Evolutionary conservation across 2,113 vertebrate species (phyloP), one percentile per base, ranked within the genome.

Genomic region (Camelus dromedarius): DNA sequence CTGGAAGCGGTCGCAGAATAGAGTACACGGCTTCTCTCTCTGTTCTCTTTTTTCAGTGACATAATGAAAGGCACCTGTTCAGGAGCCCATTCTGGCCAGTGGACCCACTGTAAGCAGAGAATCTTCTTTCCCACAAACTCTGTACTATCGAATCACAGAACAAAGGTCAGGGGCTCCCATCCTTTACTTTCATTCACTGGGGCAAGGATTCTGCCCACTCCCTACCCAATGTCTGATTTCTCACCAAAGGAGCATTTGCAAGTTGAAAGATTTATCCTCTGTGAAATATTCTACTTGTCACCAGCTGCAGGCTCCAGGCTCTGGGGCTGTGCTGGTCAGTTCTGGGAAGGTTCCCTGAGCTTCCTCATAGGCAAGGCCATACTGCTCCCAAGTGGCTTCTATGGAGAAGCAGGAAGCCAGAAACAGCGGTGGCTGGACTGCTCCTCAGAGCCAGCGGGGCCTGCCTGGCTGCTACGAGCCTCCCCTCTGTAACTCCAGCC

Each of bases 321-420:
- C 97, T 97, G 88, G 22, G 95, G 54, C 97, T 58, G 97, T 98
- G 98, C 98, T 96, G 98, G 97, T 84, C 94, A 97, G 96, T 98
- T 98, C 98, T 79, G 18, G 52, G 97, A 97, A 93, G 92, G 81
- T 52, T 30, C 85, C 95, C 97, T 75, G 72, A 3, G 88, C 81
- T 95, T 98, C 56, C 96, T 98, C 98, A 99, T 98, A 98, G 98
- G 95, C 98, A 97, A 98, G 97, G 97, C 98, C 98, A 99, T 97
- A 99, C 99, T 99, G 99, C 99, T 99, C 99, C 98, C 99, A 97
- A 98, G 99, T 99, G 99, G 99, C 19, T 98, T 97, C 95, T 95
- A 70, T 1, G 8, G 87, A 98, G 97, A 99, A 98, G 97, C 66
- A 98, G 95, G 94, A 88, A 97, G 95, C 64, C 92, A 91, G 96